Evolutionary conservation across 2,888 invertebrate species (phyloP), one percentile per base, ranked within the genome.

Genomic region (Neuroscelio doddi): DNA sequence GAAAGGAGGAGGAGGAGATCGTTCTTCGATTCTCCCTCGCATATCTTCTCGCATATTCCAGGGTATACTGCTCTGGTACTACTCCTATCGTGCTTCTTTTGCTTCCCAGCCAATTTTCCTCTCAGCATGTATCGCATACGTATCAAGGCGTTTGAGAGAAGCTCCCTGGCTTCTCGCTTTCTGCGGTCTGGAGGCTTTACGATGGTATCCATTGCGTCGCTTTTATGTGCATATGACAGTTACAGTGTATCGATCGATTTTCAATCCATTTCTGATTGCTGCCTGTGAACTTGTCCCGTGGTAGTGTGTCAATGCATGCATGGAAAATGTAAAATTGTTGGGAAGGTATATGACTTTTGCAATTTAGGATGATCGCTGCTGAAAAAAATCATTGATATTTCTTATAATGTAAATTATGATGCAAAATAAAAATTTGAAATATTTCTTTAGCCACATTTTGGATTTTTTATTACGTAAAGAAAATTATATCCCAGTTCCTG

Each of bases 61-160:
- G 3, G 36, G 8, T 24, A 50, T 45, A 55, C 64, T 21, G 27
- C 44, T 32, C 29, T 29, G 30, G 46, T 46, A 14, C 49, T 55
- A n/a, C 29, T 50, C 41, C 41, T 51, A 36, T 59, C 45, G 52
- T 36, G 55, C 47, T 61, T 70, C 63, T 68, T 51, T 50, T 52
- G 39, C 32, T 59, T 63, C 57, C 58, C 59, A 71, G 72, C 73
- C 74, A 76, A 78, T 74, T 74, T 78, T 66, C 57, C 63, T 70
- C 55, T 39, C 57, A 71, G 67, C 69, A 57, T 70, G 69, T 65
- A 67, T 57, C 56, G 44, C 62, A 47, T 50, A 59, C 50, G 53
- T 59, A 49, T 59, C 58, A 53, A 42, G 36, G 52, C 51, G 45
- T 34, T 55, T 55, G 57, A 53, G 52, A 58, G 52, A 45, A 47